Evolutionary conservation across 2,113 vertebrate genomes (phyloP).

Genomic region (Pogona vitticeps): DNA sequence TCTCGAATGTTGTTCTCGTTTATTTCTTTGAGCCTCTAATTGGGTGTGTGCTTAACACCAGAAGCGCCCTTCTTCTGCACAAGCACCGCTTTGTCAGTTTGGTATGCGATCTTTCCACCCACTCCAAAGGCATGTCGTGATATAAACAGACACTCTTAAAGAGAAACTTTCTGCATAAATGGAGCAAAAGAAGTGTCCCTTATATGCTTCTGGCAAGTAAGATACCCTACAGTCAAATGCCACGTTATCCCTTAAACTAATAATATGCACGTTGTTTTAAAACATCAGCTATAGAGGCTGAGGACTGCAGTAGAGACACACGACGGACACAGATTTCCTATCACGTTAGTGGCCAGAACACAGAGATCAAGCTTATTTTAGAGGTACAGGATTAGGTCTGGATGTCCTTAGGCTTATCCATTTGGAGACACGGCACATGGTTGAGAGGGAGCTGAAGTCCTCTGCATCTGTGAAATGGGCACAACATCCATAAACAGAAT

Average conservation of each 20-base stretch:
- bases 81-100: slow-evolving; percentile 43
- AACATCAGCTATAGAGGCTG: background rate
- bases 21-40: background rate
- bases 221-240: background rate
- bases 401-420: too few species aligned
- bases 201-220: too few species aligned
- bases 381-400: too few species aligned
- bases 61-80: slow-evolving; percentile 37
- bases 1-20: background rate
- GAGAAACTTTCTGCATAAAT: slow-evolving; percentile 16
- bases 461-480: background rate
- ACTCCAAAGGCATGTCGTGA: background rate
- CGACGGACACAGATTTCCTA: background rate
- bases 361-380: too few species aligned
- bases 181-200: too few species aligned
- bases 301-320: background rate
- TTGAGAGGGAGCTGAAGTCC: too few species aligned
- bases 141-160: slow-evolving; percentile 24
- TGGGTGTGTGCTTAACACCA: slow-evolving; percentile 33
- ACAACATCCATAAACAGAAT: too few species aligned
- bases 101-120: slow-evolving; percentile 1
- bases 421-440: too few species aligned
- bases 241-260: background rate
- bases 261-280: background rate
- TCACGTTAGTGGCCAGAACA: background rate